A percentile compares a stretch with the other conserved stretches of the same genome.
Evolutionary conservation across 2,888 invertebrate genomes (phyloP).

Genomic region (Embidobia sp.): DNA sequence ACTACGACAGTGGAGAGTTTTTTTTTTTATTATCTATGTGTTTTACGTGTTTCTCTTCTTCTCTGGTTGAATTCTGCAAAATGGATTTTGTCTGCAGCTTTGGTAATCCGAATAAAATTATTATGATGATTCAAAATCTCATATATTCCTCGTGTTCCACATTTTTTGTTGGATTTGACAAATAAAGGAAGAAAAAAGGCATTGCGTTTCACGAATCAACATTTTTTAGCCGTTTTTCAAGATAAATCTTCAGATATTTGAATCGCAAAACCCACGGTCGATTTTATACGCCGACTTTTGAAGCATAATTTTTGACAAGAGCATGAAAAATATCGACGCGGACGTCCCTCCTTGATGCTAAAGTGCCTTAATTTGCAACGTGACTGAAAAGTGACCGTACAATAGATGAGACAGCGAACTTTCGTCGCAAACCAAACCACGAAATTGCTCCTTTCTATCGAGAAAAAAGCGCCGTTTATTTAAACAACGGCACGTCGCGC

Average conservation of each 20-base stretch:
- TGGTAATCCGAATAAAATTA: no score
- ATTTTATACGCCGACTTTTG: constrained; percentile 22
- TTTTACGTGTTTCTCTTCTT: no score
- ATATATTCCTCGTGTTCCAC: no score
- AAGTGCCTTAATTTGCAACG: constrained; percentile 32
- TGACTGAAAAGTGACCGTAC: constrained; percentile 8
- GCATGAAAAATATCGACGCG: neutral
- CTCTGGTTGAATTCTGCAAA: no score
- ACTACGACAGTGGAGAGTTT: no score
- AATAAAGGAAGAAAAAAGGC: neutral
- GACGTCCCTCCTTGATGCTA: neutral
- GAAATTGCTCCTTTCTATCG: neutral
- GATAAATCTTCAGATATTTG: constrained; percentile 5
- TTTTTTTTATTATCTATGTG: no score
- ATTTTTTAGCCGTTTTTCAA: neutral
- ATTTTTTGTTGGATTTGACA: no score
- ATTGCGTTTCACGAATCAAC: neutral
- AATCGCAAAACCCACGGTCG: neutral
- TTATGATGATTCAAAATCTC: no score
- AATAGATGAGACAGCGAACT: neutral
- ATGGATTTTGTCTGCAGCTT: no score
- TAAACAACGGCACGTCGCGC: constrained; percentile 16
- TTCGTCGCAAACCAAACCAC: constrained; percentile 9
- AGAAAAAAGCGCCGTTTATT: constrained; percentile 26
- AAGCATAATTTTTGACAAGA: constrained; percentile 14